phyloP scores from a whole-genome alignment of 2,113 vertebrate genomes.

The Hippocampus comes region DNA sequence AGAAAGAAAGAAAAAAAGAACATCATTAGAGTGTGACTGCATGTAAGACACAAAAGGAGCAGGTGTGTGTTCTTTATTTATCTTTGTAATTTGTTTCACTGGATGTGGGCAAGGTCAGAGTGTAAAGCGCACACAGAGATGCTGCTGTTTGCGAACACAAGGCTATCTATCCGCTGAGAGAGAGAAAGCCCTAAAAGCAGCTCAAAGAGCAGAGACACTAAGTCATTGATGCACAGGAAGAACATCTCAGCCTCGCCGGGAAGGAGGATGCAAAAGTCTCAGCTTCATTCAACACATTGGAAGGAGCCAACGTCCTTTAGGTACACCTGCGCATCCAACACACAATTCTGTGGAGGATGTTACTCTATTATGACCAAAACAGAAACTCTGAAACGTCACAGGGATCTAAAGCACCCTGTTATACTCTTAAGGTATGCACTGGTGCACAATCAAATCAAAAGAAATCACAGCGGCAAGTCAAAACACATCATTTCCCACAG shows the following conservation, averaged over 20 bases:
- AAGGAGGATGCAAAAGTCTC: slow-evolving; percentile 17
- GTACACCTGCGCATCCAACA: neutral
- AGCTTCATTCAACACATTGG: slow-evolving; percentile 1
- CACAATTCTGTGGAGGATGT: neutral
- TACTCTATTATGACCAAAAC: neutral
- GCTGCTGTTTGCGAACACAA: slow-evolving; percentile 49
- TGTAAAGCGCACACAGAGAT: slow-evolving; percentile 53
- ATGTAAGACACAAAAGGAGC: slow-evolving; percentile 36
- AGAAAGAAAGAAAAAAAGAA: slow-evolving; percentile 7
- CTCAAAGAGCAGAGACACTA: slow-evolving; percentile 19
- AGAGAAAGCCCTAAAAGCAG: slow-evolving; percentile 37
- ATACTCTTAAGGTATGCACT: too few relatives aligned
- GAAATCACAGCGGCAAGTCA: too few relatives aligned
- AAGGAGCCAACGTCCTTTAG: neutral
- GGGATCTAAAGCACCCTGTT: too few relatives aligned
- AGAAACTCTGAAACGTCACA: neutral
- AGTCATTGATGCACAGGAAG: slow-evolving; percentile 7
- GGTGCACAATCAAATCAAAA: too few relatives aligned
- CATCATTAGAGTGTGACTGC: slow-evolving; percentile 33
- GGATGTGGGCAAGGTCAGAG: neutral
- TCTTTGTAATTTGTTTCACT: neutral
- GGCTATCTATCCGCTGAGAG: slow-evolving; percentile 23
- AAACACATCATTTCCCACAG: too few relatives aligned
- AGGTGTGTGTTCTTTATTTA: slow-evolving; percentile 40
- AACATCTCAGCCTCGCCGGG: slow-evolving; percentile 23